These are phyloP conservation scores for Limnephilus rhombicus DNA, from an alignment of 2,888 invertebrate genomes.

Conservation along the genomic window DNA sequence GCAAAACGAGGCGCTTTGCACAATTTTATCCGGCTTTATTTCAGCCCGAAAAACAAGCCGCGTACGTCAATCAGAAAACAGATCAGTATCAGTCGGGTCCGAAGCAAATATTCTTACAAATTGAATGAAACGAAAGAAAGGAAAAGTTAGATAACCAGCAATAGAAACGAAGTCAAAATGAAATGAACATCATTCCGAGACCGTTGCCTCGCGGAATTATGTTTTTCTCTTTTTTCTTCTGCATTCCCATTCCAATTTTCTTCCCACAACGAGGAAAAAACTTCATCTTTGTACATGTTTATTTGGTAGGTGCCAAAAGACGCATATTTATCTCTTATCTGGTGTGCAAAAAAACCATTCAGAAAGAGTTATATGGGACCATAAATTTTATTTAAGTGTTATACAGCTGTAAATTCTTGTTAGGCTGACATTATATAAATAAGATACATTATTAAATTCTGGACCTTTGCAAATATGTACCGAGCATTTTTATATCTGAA, in stretches of 20 bases:
- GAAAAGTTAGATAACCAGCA: conserved; percentile 53
- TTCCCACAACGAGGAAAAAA: not conserved
- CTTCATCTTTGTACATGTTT: not conserved
- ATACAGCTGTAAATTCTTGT: conserved; percentile 1
- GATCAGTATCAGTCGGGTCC: conserved; percentile 57
- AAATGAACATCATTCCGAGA: conserved; percentile 60
- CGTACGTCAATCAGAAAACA: conserved; percentile 40
- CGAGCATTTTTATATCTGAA: not conserved
- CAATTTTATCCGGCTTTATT: conserved; percentile 9
- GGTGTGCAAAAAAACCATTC: conserved; percentile 1
- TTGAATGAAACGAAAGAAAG: conserved; percentile 60
- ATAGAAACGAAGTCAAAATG: conserved; percentile 63
- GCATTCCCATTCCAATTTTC: not conserved
- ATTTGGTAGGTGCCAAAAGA: not conserved
- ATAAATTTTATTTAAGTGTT: conserved; percentile 1
- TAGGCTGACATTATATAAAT: conserved; percentile 1
- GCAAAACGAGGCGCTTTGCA: conserved; percentile 4
- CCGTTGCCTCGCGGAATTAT: conserved; percentile 6
- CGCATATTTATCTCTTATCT: not conserved
- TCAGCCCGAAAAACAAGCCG: not conserved
- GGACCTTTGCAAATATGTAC: not conserved
- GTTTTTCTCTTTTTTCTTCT: not conserved
- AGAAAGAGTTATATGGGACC: not conserved
- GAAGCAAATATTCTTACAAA: conserved; percentile 58
- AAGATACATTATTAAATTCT: conserved; percentile 1